Base-by-base conservation (phyloP, 2,113 vertebrate genomes). In the Opisthocomus hoazin region DNA sequence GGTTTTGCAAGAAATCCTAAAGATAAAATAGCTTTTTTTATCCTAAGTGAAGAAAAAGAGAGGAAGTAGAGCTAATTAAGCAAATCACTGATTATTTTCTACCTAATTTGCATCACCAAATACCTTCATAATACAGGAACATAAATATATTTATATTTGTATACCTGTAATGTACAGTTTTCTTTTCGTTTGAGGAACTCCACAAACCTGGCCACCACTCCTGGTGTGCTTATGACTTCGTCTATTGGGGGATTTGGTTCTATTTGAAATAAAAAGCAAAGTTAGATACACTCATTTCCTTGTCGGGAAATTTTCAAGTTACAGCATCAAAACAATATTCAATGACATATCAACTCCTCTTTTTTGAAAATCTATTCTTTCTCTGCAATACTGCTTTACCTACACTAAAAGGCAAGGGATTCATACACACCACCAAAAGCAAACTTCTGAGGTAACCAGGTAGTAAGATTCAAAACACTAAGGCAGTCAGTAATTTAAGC, bases 201-300 rank as follows among this genome's bases (percentile, higher is more conserved):
- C 96, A 99, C 99, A 97, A 99, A 99, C 87, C 99, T 98, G 87
- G 99, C 99, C 92, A 99, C 99, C 63, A 99, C 99, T 74, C 99
- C 99, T 74, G 98, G 97, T 66, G 99, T 99, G 91, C 98, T 99
- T 95, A 99, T 99, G 78, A 99, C 99, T 98, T 99, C 99, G 95
- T 99, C 98, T 94, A 99, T 99, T 54, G 99, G 99, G 76, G 99
- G 99, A 95, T 99, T 99, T 58, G 99, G 99, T 93, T 99, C 99
- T 99, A 97, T 97, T 89, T 74, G 95, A 96, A 94, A 85, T 18
- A 86, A 90, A 71, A 93, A 70, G 7, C 8, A 48, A 65, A 30
- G 41, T 95, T 60, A 91, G 19, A 88, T 8, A 69, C 7, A 54
- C 57, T 41, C 6, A 43, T 56, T 75, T 64, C 20, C 87, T 61